Percentiles rank a stretch among this genome's conserved stretches.
phyloP scores from a whole-genome alignment of 1,140 invertebrate species.

The Cyrtorhinus lividipennis region DNA sequence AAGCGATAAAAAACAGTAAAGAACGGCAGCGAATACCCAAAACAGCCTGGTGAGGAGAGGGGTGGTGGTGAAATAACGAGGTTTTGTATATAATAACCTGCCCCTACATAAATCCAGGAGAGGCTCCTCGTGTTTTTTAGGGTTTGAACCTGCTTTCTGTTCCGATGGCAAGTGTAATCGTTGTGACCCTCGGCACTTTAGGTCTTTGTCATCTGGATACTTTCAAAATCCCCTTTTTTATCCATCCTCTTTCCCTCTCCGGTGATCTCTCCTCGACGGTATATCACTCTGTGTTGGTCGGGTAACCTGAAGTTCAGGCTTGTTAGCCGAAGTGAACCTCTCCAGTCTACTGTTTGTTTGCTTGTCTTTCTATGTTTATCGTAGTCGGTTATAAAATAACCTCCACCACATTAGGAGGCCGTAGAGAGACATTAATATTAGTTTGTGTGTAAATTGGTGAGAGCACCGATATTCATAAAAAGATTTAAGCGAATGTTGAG shows the following conservation, averaged over 20 bases:
- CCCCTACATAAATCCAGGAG: constrained; percentile 4
- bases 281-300: no score
- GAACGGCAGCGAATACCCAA: neutral
- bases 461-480: no score
- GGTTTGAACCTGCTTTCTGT: neutral
- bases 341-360: no score
- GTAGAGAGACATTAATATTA: no score
- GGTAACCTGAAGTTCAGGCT: no score
- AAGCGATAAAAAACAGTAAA: neutral
- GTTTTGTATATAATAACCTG: constrained; percentile 5
- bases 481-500: no score
- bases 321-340: neutral
- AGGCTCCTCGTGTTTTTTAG: neutral
- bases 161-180: neutral
- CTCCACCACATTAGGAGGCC: no score
- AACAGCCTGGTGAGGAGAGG: no score
- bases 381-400: no score
- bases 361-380: no score
- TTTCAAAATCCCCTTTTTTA: neutral
- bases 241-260: neutral
- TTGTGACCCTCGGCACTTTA: neutral
- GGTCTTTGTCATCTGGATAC: neutral
- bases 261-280: no score
- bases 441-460: no score
- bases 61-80: neutral